Conservation (phyloP, 2,113 vertebrate species). For the Sciurus niger region DNA sequence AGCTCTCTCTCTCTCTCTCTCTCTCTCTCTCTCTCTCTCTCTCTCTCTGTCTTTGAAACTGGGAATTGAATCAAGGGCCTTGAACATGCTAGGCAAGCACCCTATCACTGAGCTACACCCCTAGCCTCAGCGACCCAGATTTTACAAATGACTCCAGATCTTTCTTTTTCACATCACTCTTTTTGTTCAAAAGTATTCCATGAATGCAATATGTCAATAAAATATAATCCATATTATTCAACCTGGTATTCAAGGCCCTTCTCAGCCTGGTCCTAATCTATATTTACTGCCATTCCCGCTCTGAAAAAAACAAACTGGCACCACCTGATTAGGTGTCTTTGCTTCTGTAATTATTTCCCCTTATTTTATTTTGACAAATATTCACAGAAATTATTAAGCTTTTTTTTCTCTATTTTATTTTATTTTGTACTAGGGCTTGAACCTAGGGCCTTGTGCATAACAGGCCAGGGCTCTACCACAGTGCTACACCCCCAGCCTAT, state of each 20-base stretch:
- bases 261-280: background rate
- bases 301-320: background rate
- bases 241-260: background rate
- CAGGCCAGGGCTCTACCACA: too few species aligned
- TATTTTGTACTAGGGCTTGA: too few species aligned
- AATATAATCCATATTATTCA: constrained; percentile 12
- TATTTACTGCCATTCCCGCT: background rate
- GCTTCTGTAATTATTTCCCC: background rate
- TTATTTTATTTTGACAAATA: background rate
- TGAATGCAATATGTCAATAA: background rate
- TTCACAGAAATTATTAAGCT: too few species aligned
- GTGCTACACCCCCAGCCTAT: background rate
- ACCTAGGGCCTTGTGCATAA: too few species aligned
- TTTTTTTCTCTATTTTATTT: too few species aligned
- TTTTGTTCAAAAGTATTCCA: background rate
- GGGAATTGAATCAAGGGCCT: too few species aligned
- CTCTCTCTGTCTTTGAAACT: background rate
- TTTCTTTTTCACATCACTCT: background rate
- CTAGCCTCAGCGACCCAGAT: background rate
- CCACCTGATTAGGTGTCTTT: background rate
- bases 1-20: background rate
- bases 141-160: background rate
- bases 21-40: background rate
- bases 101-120: too few species aligned
- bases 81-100: too few species aligned